Percentiles rank a stretch among this genome's conserved stretches.
These are phyloP conservation scores for Agonopterix subpropinquella DNA, from an alignment of 2,888 invertebrate genomes.

Conservation along the genomic window DNA sequence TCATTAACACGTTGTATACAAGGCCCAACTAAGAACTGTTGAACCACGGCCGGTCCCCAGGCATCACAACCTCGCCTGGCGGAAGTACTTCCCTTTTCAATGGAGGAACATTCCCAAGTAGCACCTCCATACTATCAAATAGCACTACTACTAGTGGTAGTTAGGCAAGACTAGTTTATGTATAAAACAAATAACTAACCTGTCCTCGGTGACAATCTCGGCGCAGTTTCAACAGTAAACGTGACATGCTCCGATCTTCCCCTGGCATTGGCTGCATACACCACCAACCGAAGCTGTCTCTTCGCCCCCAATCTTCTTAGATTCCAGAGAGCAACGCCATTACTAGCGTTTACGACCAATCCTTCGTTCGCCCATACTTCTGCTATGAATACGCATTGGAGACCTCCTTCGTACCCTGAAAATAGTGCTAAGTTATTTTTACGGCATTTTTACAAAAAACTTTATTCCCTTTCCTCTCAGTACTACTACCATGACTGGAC, in stretches of 20 bases:
- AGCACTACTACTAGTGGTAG: no score
- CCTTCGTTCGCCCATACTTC: conserved; percentile 81
- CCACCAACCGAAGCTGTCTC: conserved; percentile 82
- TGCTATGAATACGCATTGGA: conserved; percentile 81
- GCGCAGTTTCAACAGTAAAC: conserved; percentile 56
- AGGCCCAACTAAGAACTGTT: no score
- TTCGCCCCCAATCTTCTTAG: conserved; percentile 87
- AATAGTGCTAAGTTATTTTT: neutral
- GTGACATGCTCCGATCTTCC: conserved; percentile 85
- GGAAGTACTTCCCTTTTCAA: no score
- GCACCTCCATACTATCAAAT: no score
- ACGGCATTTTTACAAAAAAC: neutral
- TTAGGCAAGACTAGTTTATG: no score
- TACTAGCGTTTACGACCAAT: conserved; percentile 81
- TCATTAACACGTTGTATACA: no score
- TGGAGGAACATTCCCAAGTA: no score
- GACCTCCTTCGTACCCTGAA: conserved; percentile 86
- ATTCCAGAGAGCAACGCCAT: conserved; percentile 83
- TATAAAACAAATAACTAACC: conserved; percentile 28
- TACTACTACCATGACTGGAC: no score
- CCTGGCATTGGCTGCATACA: conserved; percentile 89
- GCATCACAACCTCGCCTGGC: no score
- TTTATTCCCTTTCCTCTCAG: neutral
- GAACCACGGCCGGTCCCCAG: no score
- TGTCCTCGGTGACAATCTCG: conserved; percentile 50